Evolutionary conservation across 2,888 invertebrate genomes (phyloP).

Genomic region (Tenthredo scrophulariae): DNA sequence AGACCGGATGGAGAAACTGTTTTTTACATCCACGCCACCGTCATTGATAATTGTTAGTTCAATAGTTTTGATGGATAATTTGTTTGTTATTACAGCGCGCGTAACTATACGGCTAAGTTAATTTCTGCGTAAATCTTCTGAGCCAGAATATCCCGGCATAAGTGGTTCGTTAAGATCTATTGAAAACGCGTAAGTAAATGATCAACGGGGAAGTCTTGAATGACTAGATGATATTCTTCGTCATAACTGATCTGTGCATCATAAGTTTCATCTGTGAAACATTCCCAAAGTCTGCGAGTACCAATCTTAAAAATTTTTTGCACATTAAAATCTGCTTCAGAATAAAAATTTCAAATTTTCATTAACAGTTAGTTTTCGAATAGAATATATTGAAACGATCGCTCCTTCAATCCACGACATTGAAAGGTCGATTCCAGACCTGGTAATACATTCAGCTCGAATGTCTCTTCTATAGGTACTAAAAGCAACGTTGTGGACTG

Average conservation of each 20-base stretch:
- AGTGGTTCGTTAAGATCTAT: neutral
- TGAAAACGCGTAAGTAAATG: neutral
- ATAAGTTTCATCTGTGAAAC: neutral
- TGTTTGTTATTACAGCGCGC: conserved; percentile 6
- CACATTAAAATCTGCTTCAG: neutral
- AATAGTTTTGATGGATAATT: neutral
- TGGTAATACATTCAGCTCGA: neutral
- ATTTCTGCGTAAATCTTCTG: neutral
- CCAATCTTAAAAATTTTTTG: neutral
- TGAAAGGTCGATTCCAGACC: neutral
- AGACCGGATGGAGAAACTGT: conserved; percentile 16
- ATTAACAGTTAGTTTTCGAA: neutral
- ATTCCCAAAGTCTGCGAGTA: neutral
- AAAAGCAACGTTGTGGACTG: neutral
- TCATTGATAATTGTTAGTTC: conserved; percentile 29
- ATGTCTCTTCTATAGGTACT: neutral
- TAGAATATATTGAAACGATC: neutral
- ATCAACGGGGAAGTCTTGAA: neutral
- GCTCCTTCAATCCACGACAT: neutral
- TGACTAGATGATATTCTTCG: neutral
- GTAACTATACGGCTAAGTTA: neutral
- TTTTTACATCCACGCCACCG: conserved; percentile 10
- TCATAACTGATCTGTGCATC: neutral
- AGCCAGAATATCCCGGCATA: conserved; percentile 15
- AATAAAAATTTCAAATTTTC: neutral